phyloP scores from a whole-genome alignment of 2,113 vertebrate species.

The Xiphias gladius region DNA sequence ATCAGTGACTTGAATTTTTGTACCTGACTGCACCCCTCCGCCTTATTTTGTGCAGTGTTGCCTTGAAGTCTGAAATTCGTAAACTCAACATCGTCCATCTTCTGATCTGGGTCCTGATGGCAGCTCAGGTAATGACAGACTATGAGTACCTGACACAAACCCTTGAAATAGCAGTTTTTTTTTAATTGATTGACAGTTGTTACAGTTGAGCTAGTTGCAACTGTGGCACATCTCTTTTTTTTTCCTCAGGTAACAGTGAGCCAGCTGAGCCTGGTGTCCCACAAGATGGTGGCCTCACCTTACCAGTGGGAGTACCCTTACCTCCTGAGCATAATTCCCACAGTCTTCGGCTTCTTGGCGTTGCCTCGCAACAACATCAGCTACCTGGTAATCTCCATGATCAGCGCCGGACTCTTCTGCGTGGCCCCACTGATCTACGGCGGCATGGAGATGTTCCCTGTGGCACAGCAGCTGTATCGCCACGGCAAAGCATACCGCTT shows the following conservation, averaged over 20 bases:
- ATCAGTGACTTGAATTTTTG: not conserved
- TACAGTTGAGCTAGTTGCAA: not conserved
- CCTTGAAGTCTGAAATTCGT: constrained; percentile 95
- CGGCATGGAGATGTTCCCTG: constrained; percentile 97
- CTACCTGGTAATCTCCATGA: constrained; percentile 98
- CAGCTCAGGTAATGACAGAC: constrained; percentile 87
- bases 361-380: constrained; percentile 97
- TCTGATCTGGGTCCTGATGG: constrained; percentile 90
- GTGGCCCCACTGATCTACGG: constrained; percentile 95
- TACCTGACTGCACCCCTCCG: not conserved
- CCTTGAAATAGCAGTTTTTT: not conserved
- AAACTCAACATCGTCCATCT: constrained; percentile 95
- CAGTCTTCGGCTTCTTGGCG: constrained; percentile 90
- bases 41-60: constrained; percentile 83
- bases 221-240: not conserved
- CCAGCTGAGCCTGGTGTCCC: constrained; percentile 91
- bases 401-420: constrained; percentile 94
- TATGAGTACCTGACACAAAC: not conserved
- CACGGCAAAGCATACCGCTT: constrained; percentile 97
- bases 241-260: constrained; percentile 90
- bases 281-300: constrained; percentile 92
- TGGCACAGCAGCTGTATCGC: constrained; percentile 95
- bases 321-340: constrained; percentile 92
- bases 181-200: not conserved
- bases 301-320: constrained; percentile 98